Percentiles rank a stretch among this genome's conserved stretches.
Evolutionary conservation across 2,888 invertebrate species (phyloP).

Genomic region (Pherbina coryleti): DNA sequence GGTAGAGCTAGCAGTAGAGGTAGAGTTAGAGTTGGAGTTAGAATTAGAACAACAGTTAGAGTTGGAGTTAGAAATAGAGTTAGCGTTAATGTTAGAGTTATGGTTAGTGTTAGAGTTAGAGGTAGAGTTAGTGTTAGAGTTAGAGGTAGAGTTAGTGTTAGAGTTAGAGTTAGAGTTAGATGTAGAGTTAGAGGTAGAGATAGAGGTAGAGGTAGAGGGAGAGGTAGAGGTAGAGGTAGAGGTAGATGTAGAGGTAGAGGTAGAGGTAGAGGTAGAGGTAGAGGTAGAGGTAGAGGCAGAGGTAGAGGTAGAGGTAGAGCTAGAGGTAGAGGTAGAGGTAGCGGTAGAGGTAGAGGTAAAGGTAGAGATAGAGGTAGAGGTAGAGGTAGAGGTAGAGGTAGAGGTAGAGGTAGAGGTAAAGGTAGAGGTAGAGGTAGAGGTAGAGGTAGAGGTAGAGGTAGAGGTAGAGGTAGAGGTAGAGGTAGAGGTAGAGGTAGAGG

Average conservation of each 20-base stretch:
- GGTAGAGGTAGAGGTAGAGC: no score
- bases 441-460: no score
- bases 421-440: no score
- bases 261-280: background rate
- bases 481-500: no score
- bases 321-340: no score
- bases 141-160: conserved; percentile 44
- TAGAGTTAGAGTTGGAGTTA: background rate
- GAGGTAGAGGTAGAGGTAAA: no score
- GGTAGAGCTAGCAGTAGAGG: background rate
- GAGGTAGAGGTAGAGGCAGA: background rate
- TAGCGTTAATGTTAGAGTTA: no score
- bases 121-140: conserved; percentile 20
- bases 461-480: no score
- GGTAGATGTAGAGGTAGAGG: background rate
- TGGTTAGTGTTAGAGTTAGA: conserved; percentile 16
- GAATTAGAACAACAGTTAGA: background rate
- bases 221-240: background rate
- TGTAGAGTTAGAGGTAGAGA: background rate
- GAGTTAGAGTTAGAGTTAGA: background rate
- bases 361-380: no score
- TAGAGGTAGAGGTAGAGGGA: background rate
- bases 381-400: no score
- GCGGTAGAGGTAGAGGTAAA: no score
- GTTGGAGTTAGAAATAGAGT: background rate